Evolutionary conservation across 2,113 vertebrate species (phyloP).

Genomic region (Cavia porcellus): DNA sequence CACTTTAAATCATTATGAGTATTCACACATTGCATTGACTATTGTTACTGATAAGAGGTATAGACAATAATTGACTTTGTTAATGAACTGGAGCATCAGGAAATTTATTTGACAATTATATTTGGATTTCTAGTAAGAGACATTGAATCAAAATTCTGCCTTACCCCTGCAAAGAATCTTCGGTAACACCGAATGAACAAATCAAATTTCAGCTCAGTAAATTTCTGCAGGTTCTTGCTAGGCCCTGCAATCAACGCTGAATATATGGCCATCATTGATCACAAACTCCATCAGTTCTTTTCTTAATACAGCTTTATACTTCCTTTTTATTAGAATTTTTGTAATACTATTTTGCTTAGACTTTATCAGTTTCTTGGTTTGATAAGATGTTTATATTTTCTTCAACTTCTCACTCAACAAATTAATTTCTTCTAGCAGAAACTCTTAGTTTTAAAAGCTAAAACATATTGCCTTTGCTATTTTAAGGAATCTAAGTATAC

Average conservation of each 20-base stretch:
- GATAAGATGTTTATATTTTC: not conserved
- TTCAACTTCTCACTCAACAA: not conserved
- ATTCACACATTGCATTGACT: not conserved
- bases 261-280: not conserved
- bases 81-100: not conserved
- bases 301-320: not conserved
- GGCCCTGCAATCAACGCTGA: not conserved
- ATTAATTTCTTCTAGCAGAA: not conserved
- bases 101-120: constrained; percentile 5
- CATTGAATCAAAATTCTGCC: not conserved
- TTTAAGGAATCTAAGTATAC: constrained; percentile 36
- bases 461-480: not conserved
- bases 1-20: not conserved
- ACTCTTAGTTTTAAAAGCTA: not conserved
- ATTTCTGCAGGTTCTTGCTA: not conserved
- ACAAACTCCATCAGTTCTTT: not conserved
- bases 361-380: not conserved
- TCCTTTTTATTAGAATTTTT: constrained; percentile 30
- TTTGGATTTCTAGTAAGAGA: not conserved
- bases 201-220: not conserved
- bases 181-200: not conserved
- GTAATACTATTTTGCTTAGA: not conserved
- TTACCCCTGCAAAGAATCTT: not conserved
- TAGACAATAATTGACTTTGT: not conserved
- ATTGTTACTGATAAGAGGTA: not conserved